phyloP scores from a whole-genome alignment of 2,797 vertebrate species.

The Chromobotia macracanthus region DNA sequence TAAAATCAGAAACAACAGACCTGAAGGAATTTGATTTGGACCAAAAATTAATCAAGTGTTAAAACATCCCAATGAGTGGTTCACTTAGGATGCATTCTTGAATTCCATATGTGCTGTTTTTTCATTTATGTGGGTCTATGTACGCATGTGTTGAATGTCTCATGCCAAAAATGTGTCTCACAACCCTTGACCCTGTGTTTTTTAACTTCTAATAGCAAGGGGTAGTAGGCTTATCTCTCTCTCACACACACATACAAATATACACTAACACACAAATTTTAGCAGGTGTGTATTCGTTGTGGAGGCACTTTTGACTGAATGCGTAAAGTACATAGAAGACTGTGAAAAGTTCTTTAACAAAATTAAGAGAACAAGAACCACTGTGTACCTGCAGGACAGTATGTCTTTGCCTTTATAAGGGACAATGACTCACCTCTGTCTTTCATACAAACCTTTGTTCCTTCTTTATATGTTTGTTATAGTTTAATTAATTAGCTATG shows the following conservation, averaged over 20 bases:
- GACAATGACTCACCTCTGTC: neutral
- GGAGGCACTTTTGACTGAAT: slow-evolving; percentile 29
- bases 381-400: neutral
- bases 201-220: neutral
- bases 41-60: neutral
- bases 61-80: neutral
- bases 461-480: neutral
- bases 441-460: neutral
- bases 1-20: neutral
- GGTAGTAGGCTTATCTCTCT: neutral
- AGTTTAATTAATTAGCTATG: neutral
- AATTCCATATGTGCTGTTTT: too few species aligned
- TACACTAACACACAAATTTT: neutral
- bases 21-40: neutral
- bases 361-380: slow-evolving; percentile 8
- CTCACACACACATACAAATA: neutral
- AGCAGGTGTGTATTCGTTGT: slow-evolving; percentile 32
- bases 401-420: neutral
- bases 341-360: slow-evolving; percentile 33
- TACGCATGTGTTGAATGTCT: too few species aligned
- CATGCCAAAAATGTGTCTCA: neutral
- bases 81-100: too few species aligned
- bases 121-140: too few species aligned
- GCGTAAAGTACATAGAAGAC: slow-evolving; percentile 9
- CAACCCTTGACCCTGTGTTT: too few species aligned